Evolutionary conservation across 2,888 invertebrate genomes (phyloP), one percentile per base, ranked within the genome.

Genomic region (Crepidodera aurea): DNA sequence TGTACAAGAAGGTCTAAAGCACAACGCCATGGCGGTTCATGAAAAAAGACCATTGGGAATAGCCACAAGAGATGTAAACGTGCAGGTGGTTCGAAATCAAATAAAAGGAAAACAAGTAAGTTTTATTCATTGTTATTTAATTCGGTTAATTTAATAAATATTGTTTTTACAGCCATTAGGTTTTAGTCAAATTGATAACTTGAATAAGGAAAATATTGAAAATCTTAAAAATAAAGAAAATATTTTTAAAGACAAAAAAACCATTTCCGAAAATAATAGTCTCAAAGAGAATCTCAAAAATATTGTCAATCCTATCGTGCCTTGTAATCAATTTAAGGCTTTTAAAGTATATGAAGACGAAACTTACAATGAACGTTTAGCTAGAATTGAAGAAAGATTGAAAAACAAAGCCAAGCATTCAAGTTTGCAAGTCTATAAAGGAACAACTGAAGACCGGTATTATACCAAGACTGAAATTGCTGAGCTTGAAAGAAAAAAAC

Each of bases 281-380:
- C 56, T 37, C 39, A 70, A 69, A 48, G 69, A 70, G 40, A 68
- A 69, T 50, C 56, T 57, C 1, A 74, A 73, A 62, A 76, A 75
- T 51, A 64, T 75, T 25, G 74, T 70, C 19, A 71, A 70, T 39
- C 83, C 84, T 25, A 76, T 74, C 48, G 78, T 82, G 15, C 89
- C 89, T 54, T 89, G 89, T 73, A 89, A 88, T 62, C 89, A 90
- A 75, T 88, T 89, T 81, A 90, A 91, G 81, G 87, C 89, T 39
- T 91, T 91, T 77, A 90, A 89, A 72, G 89, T 91, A 1, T 91
- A 89, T 73, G 91, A 91, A 75, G 91, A 90, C 40, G 81, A 82
- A 69, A 78, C 76, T 54, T 66, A 66, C 54, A 18, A 16, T 46
- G 79, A 80, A 37, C 76, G 68, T 37, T 53, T 65, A 65, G 71